Percentiles rank a stretch among this genome's conserved stretches.
These are phyloP conservation scores for Hormaphis cornu DNA, from an alignment of 1,140 invertebrate genomes.

Conservation along the genomic window DNA sequence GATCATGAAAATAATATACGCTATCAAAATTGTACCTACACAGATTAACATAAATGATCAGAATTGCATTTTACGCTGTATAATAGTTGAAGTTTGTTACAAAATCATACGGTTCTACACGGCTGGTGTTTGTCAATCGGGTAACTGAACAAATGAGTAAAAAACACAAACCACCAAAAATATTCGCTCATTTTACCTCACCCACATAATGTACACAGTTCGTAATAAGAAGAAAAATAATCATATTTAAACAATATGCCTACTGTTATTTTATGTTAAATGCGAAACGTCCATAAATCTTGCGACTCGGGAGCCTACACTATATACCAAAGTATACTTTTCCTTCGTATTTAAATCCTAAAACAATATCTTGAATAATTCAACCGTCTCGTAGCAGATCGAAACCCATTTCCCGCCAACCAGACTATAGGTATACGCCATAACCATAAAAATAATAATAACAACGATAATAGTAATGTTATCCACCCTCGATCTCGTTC, in stretches of 20 bases:
- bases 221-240: not conserved
- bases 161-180: not conserved
- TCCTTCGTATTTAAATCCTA: not conserved
- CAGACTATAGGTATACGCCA: not conserved
- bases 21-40: too few species aligned
- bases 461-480: not conserved
- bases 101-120: too few species aligned
- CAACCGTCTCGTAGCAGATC: not conserved
- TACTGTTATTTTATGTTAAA: constrained; percentile 11
- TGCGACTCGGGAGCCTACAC: too few species aligned
- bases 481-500: too few species aligned
- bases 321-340: not conserved
- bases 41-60: too few species aligned
- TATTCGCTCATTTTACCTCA: not conserved
- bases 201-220: not conserved
- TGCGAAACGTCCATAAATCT: constrained; percentile 6
- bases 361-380: constrained; percentile 29
- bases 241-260: not conserved
- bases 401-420: not conserved
- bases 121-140: too few species aligned
- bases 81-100: too few species aligned
- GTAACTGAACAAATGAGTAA: not conserved
- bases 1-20: too few species aligned
- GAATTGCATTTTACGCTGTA: too few species aligned
- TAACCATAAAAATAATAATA: constrained; percentile 2